Conservation (phyloP, 2,113 vertebrate species). For the Daubentonia madagascariensis region DNA sequence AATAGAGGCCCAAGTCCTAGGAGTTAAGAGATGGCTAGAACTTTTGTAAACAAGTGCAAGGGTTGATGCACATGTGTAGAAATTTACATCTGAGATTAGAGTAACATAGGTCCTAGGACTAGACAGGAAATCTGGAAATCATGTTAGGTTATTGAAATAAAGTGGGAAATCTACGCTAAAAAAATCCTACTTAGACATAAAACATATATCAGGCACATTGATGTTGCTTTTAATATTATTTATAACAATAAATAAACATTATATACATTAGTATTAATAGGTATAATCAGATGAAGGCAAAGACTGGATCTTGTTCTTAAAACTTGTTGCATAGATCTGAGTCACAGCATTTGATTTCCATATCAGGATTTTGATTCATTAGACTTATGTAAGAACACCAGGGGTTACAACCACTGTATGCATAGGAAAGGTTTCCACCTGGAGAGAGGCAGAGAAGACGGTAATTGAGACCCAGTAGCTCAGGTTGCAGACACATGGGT, state of each 20-base stretch:
- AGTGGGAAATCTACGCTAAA: no score
- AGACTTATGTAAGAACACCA: no score
- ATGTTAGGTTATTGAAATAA: not conserved
- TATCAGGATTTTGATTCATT: no score
- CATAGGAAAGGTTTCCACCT: not conserved
- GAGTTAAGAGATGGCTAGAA: not conserved
- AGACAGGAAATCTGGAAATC: not conserved
- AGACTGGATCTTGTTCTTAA: not conserved
- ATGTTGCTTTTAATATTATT: not conserved
- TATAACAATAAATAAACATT: not conserved
- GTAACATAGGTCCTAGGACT: not conserved
- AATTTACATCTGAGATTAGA: not conserved
- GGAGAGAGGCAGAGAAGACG: not conserved
- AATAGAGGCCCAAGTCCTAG: not conserved
- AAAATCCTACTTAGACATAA: not conserved
- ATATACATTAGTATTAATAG: not conserved
- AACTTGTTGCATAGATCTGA: constrained; percentile 6
- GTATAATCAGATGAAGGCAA: not conserved
- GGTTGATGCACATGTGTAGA: not conserved
- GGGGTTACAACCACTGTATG: no score
- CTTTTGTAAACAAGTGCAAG: not conserved
- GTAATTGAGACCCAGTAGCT: not conserved
- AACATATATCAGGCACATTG: not conserved
- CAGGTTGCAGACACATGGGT: not conserved
- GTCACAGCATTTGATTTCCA: not conserved